Percentiles rank a stretch among this genome's conserved stretches.
Evolutionary conservation across 1,140 invertebrate genomes (phyloP).

Genomic region (Phortica variegata): DNA sequence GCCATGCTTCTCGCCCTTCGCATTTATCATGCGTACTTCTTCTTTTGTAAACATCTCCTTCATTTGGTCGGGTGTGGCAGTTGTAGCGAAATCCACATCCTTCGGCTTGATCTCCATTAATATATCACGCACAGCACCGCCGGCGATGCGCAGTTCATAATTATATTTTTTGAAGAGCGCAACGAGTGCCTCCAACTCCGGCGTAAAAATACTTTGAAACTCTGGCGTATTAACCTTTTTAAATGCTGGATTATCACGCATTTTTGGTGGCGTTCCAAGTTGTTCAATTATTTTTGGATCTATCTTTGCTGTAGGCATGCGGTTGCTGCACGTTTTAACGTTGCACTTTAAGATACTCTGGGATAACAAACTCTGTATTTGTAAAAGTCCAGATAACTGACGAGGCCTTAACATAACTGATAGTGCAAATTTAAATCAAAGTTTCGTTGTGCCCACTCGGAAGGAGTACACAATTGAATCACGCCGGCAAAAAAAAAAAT

Average conservation of each 20-base stretch:
- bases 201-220: conserved; percentile 82
- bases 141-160: conserved; percentile 88
- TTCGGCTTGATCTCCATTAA: conserved; percentile 80
- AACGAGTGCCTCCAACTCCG: conserved; percentile 68
- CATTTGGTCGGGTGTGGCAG: conserved; percentile 95
- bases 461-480: too few species aligned
- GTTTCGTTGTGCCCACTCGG: too few species aligned
- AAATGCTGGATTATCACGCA: conserved; percentile 68
- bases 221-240: conserved; percentile 68
- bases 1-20: conserved; percentile 94
- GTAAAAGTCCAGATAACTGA: too few species aligned
- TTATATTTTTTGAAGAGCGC: conserved; percentile 78
- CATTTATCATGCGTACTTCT: conserved; percentile 88
- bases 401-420: too few species aligned
- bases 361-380: too few species aligned
- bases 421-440: too few species aligned
- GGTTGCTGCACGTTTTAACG: conserved; percentile 1
- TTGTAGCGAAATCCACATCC: conserved; percentile 97
- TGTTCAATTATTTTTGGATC: conserved; percentile 24
- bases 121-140: conserved; percentile 95
- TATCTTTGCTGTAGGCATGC: conserved; percentile 10
- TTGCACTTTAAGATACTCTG: neutral
- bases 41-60: conserved; percentile 89
- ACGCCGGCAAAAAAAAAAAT: too few species aligned
- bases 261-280: conserved; percentile 58